phyloP scores from a whole-genome alignment of 2,888 invertebrate species.

The Sarcophaga variegata region DNA sequence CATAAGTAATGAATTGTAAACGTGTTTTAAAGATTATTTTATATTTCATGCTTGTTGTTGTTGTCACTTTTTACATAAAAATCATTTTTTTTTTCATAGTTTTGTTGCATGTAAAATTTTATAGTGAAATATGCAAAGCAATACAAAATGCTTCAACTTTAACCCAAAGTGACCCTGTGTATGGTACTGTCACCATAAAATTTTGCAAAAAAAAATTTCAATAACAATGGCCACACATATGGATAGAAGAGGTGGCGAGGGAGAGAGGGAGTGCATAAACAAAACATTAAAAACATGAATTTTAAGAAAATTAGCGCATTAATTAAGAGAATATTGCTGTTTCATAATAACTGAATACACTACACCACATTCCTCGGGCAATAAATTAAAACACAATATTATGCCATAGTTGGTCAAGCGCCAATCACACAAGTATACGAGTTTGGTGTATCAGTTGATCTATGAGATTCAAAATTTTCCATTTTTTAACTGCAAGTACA shows the following conservation, averaged over 20 bases:
- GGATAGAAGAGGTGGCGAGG: background rate
- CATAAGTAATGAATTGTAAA: constrained; percentile 22
- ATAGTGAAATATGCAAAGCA: constrained; percentile 43
- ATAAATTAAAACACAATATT: no score
- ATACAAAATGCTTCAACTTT: constrained; percentile 79
- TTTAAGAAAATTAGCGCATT: constrained; percentile 11
- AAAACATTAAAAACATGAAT: background rate
- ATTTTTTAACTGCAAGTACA: no score
- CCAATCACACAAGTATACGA: no score
- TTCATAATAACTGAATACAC: no score
- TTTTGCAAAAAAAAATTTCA: constrained; percentile 8
- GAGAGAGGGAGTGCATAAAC: background rate
- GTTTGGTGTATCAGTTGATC: no score
- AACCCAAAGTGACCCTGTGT: constrained; percentile 77
- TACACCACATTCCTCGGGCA: no score
- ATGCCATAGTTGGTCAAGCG: no score
- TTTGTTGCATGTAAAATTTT: background rate
- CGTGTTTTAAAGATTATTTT: constrained; percentile 66
- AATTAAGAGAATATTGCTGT: no score
- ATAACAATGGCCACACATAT: constrained; percentile 1
- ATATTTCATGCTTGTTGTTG: background rate
- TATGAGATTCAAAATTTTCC: no score
- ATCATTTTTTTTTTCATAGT: background rate
- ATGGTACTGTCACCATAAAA: constrained; percentile 74
- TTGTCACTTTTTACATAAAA: background rate